Evolutionary conservation across 2,888 invertebrate species (phyloP), one percentile per base, ranked within the genome.

Genomic region (Molorchus minor): DNA sequence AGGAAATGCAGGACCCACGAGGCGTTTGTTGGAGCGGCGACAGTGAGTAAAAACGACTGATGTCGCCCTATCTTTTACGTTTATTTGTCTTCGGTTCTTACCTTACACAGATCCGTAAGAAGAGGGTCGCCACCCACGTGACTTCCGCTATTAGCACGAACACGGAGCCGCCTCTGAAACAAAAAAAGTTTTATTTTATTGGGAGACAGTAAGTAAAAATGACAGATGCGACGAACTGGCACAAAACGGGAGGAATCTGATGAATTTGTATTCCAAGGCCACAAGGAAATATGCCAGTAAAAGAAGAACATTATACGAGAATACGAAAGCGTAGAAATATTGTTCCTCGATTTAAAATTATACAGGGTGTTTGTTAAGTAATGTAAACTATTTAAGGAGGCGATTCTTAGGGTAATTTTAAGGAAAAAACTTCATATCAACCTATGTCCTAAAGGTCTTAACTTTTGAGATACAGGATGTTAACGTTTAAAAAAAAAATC

Each of bases 81-180:
- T 49, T 25, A 47, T 46, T 46, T 52, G 35, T n/a, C n/a, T 41
- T 35, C 41, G 56, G 45, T 54, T 54, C 71, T 67, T 63, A 72
- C 73, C 71, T 69, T 41, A 71, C 55, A 60, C 70, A 72, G 43
- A 71, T 60, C 45, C 86, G 85, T 57, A 88, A 80, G 75, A 87
- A 87, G 56, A 87, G 79, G 36, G 86, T 86, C 71, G 87, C 81
- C 56, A 85, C 84, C 88, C 88, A 88, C 60, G 86, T 85, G 55
- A 86, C 83, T 80, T 88, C 88, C 61, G 87, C 80, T 70, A 87
- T 82, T 68, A 88, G 83, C 62, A 87, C 82, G 69, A 86, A 69
- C 30, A 81, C 77, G 53, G 87, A 84, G 54, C 83, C 82, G 66
- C 84, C 82, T 79, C 88, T 88, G 82, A 53, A 82, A 84, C 65